phyloP scores from a whole-genome alignment of 2,888 invertebrate genomes.

The Phalera bucephala region DNA sequence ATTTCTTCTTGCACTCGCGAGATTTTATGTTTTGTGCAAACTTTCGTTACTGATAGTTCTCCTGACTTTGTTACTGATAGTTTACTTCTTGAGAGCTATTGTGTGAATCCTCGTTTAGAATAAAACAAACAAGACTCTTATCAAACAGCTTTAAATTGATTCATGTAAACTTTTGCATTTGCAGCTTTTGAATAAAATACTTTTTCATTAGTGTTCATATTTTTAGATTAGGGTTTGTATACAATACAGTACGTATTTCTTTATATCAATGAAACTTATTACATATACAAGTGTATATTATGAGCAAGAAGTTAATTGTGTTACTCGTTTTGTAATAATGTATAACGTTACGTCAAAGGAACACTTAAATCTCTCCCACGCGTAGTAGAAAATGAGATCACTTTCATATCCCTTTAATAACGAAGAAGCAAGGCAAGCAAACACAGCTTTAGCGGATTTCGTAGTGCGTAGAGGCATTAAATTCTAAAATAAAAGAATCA shows the following conservation, averaged over 20 bases:
- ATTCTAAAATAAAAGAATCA: conserved; percentile 11
- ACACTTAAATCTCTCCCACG: background rate
- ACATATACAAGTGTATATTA: too few species aligned
- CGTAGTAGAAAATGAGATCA: conserved; percentile 5
- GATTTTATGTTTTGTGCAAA: conserved; percentile 39
- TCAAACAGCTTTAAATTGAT: too few species aligned
- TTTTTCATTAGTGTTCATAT: too few species aligned
- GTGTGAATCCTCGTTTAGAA: background rate
- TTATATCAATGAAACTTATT: too few species aligned
- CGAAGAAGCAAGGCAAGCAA: conserved; percentile 5
- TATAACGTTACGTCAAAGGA: too few species aligned
- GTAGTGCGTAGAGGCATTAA: conserved; percentile 8
- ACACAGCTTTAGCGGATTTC: conserved; percentile 3
- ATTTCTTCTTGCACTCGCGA: conserved; percentile 45
- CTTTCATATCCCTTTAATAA: background rate
- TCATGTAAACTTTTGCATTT: too few species aligned
- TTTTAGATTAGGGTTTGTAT: too few species aligned
- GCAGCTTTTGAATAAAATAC: too few species aligned
- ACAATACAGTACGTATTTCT: too few species aligned
- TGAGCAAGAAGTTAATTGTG: too few species aligned
- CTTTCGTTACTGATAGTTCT: conserved; percentile 29
- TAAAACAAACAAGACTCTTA: too few species aligned
- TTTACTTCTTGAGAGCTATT: conserved; percentile 3
- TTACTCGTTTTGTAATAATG: too few species aligned
- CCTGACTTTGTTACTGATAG: conserved; percentile 17